Evolutionary conservation across 2,113 vertebrate genomes (phyloP).

Genomic region (Chloroceryle aenea): DNA sequence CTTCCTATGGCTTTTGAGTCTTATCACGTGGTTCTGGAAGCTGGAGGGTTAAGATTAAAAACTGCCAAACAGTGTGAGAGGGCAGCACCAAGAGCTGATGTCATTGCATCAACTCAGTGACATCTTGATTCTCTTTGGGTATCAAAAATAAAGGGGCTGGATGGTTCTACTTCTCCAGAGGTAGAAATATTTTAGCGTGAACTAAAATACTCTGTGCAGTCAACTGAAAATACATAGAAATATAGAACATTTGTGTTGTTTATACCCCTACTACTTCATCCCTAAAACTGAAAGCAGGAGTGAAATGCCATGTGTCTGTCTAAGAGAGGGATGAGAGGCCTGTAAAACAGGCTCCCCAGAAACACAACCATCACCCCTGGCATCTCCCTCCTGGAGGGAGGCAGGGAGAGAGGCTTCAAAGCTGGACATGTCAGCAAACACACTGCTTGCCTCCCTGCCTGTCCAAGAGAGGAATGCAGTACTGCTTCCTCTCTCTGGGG

Average conservation of each 20-base stretch:
- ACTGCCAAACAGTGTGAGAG: neutral
- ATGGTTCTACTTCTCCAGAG: neutral
- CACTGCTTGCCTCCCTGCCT: neutral
- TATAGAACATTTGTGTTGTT: neutral
- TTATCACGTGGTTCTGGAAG: neutral
- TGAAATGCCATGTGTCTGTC: neutral
- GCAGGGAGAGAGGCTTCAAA: neutral
- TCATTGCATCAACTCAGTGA: neutral
- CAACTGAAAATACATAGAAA: neutral
- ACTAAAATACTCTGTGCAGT: neutral
- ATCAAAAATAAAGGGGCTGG: neutral
- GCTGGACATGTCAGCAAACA: neutral
- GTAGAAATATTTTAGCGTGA: neutral
- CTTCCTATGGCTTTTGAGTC: neutral
- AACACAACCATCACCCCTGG: neutral
- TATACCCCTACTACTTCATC: neutral
- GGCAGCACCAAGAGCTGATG: neutral
- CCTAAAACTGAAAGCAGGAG: neutral
- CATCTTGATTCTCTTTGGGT: neutral
- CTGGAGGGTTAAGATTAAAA: neutral
- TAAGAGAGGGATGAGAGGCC: neutral
- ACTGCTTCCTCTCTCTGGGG: neutral
- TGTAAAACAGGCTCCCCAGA: neutral
- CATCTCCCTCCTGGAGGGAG: neutral
- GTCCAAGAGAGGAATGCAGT: neutral